Base-by-base conservation (phyloP, 2,113 vertebrate genomes). In the Pimephales promelas region DNA sequence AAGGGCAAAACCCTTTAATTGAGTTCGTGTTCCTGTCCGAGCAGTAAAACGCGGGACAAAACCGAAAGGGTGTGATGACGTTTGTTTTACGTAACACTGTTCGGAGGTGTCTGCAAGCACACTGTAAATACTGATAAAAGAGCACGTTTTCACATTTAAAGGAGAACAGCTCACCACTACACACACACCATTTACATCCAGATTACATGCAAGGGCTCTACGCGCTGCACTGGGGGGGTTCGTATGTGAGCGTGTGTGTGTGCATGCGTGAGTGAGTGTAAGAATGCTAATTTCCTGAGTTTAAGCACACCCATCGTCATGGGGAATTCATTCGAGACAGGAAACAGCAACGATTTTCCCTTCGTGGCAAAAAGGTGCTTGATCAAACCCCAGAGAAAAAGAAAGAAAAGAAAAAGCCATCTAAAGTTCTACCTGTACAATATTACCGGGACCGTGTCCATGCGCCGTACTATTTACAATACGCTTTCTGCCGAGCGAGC, bases 401-500 rank as follows among this genome's bases (percentile, higher is more conserved):
- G 86, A 71, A 91, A 89, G 92, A 88, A 86, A 77, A 90, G 31
- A 43, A 56, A 49, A 84, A 91, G 90, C 90, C 84, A 87, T 80
- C 86, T 87, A 92, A 85, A 88, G 84, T 62, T 89, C 91, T 92
- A 93, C 89, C 92, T 93, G 90, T 93, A 94, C 94, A 94, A 87
- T 75, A 91, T 87, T 89, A 92, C 89, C 85, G 82, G 91, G 90
- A 92, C 91, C 90, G 92, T 95, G 94, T 94, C 91, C 90, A 96
- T 95, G 95, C 96, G 94, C 94, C 93, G 84, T 90, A 91, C 84
- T 94, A 95, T 95, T 82, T 92, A 93, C 93, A 94, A 81, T 81
- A 83, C 84, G 90, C 89, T 56, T 86, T 92, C 90, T 91, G 90
- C 94, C 90, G 92, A 94, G 95, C 92, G 90, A 96, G 93, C 91